A percentile compares a stretch with the other conserved stretches of the same genome.
Evolutionary conservation across 1,140 invertebrate genomes (phyloP).

Genomic region (Limonius californicus): DNA sequence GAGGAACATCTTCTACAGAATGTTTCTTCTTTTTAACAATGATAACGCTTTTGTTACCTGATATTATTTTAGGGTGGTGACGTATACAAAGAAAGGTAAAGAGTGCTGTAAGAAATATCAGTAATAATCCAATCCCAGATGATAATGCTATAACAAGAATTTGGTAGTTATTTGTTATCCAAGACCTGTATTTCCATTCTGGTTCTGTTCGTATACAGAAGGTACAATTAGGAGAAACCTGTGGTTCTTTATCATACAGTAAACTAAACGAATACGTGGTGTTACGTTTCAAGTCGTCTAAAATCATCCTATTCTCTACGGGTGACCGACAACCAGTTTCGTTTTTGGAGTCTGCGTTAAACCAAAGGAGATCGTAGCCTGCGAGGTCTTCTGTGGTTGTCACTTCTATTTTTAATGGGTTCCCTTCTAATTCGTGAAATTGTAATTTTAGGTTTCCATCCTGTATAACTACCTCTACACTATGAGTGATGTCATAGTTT

Average conservation of each 20-base stretch:
- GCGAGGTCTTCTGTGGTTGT: background rate
- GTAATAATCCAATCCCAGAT: background rate
- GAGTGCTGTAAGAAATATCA: background rate
- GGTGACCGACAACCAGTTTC: slow-evolving; percentile 12
- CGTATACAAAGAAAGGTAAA: background rate
- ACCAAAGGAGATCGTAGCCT: slow-evolving; percentile 7
- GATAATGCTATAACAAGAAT: background rate
- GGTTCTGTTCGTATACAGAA: slow-evolving; percentile 16
- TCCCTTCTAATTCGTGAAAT: background rate
- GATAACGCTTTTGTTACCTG: too few relatives aligned
- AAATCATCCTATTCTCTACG: background rate
- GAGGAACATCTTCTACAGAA: background rate
- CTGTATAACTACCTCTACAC: background rate
- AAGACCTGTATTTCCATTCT: slow-evolving; percentile 19
- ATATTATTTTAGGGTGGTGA: too few relatives aligned
- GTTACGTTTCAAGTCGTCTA: background rate
- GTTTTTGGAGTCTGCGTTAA: slow-evolving; percentile 7
- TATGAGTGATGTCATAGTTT: background rate
- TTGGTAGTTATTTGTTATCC: slow-evolving; percentile 24
- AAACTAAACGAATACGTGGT: background rate
- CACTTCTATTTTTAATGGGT: background rate
- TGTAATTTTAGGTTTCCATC: background rate
- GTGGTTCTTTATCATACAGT: background rate
- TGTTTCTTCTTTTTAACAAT: background rate
- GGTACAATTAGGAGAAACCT: slow-evolving; percentile 26